phyloP scores from a whole-genome alignment of 2,888 invertebrate genomes.

The Caenorhabditis becei region DNA sequence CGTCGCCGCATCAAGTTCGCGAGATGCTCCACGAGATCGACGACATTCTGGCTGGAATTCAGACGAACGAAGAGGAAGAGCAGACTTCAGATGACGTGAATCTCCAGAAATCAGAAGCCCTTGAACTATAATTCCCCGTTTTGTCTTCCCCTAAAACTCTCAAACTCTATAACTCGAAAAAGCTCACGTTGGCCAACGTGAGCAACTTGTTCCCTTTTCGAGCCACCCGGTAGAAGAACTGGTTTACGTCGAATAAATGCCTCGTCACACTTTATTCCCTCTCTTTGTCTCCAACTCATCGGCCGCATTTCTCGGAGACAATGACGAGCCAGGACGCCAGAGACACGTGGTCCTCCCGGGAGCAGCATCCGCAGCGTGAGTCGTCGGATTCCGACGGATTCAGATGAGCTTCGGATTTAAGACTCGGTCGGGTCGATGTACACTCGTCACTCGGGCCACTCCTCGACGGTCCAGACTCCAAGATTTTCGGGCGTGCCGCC shows the following conservation, averaged over 20 bases:
- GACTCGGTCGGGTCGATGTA: constrained; percentile 33
- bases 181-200: background rate
- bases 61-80: constrained; percentile 12
- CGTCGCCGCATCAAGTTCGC: constrained; percentile 72
- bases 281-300: background rate
- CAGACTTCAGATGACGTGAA: background rate
- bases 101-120: background rate
- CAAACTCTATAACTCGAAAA: background rate
- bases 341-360: constrained; percentile 39
- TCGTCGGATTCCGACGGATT: background rate
- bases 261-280: constrained; percentile 3
- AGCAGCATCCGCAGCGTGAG: constrained; percentile 30
- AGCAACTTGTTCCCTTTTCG: background rate
- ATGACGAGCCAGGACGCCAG: constrained; percentile 39
- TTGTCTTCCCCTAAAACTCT: background rate
- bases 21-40: constrained; percentile 72
- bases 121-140: background rate
- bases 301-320: constrained; percentile 21
- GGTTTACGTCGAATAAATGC: constrained; percentile 20
- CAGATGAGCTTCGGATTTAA: background rate
- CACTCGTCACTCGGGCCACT: constrained; percentile 33
- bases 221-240: constrained; percentile 7
- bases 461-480: constrained; percentile 10
- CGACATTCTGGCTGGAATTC: constrained; percentile 58
- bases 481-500: constrained; percentile 11